A percentile compares a stretch with the other conserved stretches of the same genome.
phyloP scores from a whole-genome alignment of 2,888 invertebrate genomes.

The Polymixis lichenea region DNA sequence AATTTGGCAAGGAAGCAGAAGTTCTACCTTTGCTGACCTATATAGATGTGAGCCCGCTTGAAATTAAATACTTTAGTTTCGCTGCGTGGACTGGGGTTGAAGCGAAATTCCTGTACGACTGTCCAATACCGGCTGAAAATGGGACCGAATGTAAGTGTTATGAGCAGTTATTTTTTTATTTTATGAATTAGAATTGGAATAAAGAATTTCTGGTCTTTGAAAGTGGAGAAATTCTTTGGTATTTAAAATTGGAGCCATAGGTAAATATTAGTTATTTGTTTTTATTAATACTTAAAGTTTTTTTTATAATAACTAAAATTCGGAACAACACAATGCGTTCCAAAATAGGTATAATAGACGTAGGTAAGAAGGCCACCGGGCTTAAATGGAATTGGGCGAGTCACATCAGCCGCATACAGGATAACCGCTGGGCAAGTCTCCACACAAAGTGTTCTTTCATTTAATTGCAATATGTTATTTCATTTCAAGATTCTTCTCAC shows the following conservation, averaged over 20 bases:
- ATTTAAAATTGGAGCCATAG: background rate
- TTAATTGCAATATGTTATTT: too few relatives aligned
- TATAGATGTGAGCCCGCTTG: slow-evolving; percentile 91
- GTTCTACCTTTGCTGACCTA: slow-evolving; percentile 91
- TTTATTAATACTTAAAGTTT: too few relatives aligned
- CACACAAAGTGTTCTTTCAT: background rate
- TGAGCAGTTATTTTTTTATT: background rate
- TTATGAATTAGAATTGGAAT: background rate
- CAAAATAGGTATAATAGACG: background rate
- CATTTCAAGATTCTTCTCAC: background rate
- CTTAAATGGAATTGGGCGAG: background rate
- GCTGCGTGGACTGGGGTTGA: slow-evolving; percentile 92
- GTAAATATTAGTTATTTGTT: background rate
- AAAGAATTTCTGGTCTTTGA: background rate
- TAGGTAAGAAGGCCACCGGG: background rate
- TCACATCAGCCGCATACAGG: background rate
- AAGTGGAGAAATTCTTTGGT: background rate
- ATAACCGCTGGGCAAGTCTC: background rate
- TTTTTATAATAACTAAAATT: too few relatives aligned
- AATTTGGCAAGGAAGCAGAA: slow-evolving; percentile 92
- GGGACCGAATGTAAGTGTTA: slow-evolving; percentile 74
- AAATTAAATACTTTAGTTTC: slow-evolving; percentile 92
- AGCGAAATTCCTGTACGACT: slow-evolving; percentile 93
- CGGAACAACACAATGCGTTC: background rate
- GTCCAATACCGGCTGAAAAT: slow-evolving; percentile 82